Percentiles rank a stretch among this genome's conserved stretches.
phyloP scores from a whole-genome alignment of 2,797 vertebrate genomes.

The Sandelia bainsii region DNA sequence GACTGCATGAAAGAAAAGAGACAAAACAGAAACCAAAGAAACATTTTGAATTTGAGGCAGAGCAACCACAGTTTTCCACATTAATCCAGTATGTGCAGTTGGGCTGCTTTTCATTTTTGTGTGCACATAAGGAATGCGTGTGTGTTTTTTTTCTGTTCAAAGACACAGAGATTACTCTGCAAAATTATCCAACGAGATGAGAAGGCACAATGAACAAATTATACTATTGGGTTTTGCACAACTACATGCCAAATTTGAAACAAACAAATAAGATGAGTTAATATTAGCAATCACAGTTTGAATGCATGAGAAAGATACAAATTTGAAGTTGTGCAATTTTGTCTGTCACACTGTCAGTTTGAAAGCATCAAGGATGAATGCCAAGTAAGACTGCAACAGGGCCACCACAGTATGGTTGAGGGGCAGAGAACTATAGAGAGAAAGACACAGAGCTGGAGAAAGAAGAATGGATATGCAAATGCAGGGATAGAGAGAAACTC shows the following conservation, averaged over 20 bases:
- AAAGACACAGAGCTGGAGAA: neutral
- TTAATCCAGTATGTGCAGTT: conserved; percentile 55
- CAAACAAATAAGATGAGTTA: conserved; percentile 16
- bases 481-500: neutral
- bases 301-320: conserved; percentile 40
- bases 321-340: conserved; percentile 21
- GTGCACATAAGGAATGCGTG: conserved; percentile 52
- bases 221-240: conserved; percentile 48
- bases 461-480: conserved; percentile 9
- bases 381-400: neutral
- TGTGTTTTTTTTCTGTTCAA: conserved; percentile 38
- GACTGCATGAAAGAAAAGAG: conserved; percentile 30
- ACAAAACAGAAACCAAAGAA: conserved; percentile 32
- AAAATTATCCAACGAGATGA: conserved; percentile 47
- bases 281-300: conserved; percentile 37
- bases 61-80: conserved; percentile 62
- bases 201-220: conserved; percentile 56
- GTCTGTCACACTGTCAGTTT: conserved; percentile 23
- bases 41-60: conserved; percentile 41
- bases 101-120: conserved; percentile 56
- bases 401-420: neutral
- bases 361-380: neutral
- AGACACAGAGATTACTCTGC: conserved; percentile 54
- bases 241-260: conserved; percentile 33
- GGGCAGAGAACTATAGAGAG: neutral